Percentiles rank a stretch among this genome's conserved stretches.
Evolutionary conservation across 2,888 invertebrate species (phyloP).

Genomic region (Asteroscopus sphinx): DNA sequence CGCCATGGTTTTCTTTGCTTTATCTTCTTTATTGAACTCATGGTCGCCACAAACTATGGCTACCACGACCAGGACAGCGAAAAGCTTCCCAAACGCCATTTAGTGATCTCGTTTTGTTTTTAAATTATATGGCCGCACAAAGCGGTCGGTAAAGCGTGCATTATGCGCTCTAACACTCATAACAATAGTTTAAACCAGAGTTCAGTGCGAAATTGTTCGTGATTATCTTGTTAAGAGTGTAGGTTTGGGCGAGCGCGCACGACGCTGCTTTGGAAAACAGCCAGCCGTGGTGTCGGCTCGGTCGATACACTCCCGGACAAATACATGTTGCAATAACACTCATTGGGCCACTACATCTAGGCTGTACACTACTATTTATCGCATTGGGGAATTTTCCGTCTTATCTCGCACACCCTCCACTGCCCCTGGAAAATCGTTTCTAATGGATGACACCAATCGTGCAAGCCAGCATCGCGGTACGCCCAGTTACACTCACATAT

Average conservation of each 20-base stretch:
- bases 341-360: constrained; percentile 45
- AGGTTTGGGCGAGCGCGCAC: constrained; percentile 53
- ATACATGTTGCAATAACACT: constrained; percentile 53
- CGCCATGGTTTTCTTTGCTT: constrained; percentile 84
- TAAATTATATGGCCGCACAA: constrained; percentile 67
- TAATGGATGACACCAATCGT: constrained; percentile 53
- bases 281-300: constrained; percentile 67
- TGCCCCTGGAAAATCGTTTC: constrained; percentile 44
- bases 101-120: constrained; percentile 70
- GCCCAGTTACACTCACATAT: constrained; percentile 25
- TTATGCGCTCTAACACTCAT: constrained; percentile 73
- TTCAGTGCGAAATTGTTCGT: constrained; percentile 57
- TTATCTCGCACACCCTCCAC: constrained; percentile 49
- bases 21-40: constrained; percentile 81
- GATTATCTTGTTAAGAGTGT: constrained; percentile 70
- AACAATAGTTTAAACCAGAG: constrained; percentile 70
- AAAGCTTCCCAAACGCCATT: constrained; percentile 80
- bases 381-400: constrained; percentile 37
- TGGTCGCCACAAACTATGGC: constrained; percentile 73
- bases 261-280: constrained; percentile 68
- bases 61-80: constrained; percentile 73
- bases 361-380: constrained; percentile 32
- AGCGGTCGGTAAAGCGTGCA: constrained; percentile 67
- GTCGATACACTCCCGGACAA: constrained; percentile 69
- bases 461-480: constrained; percentile 33